Evolutionary conservation across 2,888 invertebrate species (phyloP).

Genomic region (Caenorhabditis angaria): DNA sequence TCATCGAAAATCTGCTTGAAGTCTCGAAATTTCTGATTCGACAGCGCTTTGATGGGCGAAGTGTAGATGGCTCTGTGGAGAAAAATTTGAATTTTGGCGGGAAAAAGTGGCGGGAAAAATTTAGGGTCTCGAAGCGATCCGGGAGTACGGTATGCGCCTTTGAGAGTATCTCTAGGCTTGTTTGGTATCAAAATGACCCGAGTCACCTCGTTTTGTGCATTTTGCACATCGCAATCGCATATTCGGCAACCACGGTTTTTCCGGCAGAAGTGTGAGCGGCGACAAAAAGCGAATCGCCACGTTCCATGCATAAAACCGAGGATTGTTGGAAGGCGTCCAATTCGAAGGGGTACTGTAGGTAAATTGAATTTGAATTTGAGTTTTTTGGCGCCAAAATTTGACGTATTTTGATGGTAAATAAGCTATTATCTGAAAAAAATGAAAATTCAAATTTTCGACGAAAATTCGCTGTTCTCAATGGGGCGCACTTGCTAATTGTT

Average conservation of each 20-base stretch:
- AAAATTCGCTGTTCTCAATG: not conserved
- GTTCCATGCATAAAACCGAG: slow-evolving; percentile 91
- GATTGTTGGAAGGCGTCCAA: slow-evolving; percentile 96
- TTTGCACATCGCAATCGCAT: slow-evolving; percentile 93
- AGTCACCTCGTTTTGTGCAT: slow-evolving; percentile 74
- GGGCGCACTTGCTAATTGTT: not conserved
- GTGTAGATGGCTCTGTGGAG: slow-evolving; percentile 82
- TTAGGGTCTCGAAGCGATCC: not conserved
- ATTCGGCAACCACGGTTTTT: slow-evolving; percentile 98
- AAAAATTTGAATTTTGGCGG: no score
- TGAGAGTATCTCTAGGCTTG: not conserved
- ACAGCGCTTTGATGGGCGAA: slow-evolving; percentile 97
- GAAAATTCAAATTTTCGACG: not conserved
- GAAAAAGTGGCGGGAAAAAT: not conserved
- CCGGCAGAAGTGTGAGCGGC: slow-evolving; percentile 97
- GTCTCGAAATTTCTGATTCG: slow-evolving; percentile 98
- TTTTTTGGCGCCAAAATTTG: slow-evolving; percentile 1
- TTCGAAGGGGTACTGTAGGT: slow-evolving; percentile 80
- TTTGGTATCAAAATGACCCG: not conserved
- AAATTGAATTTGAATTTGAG: not conserved
- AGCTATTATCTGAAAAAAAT: not conserved
- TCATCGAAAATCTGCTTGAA: slow-evolving; percentile 89
- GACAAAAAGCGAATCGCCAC: slow-evolving; percentile 90
- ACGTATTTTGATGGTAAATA: not conserved
- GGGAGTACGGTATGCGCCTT: no score